Conservation (phyloP, 2,888 invertebrate genomes). For the Aspidiotus rigidus region DNA sequence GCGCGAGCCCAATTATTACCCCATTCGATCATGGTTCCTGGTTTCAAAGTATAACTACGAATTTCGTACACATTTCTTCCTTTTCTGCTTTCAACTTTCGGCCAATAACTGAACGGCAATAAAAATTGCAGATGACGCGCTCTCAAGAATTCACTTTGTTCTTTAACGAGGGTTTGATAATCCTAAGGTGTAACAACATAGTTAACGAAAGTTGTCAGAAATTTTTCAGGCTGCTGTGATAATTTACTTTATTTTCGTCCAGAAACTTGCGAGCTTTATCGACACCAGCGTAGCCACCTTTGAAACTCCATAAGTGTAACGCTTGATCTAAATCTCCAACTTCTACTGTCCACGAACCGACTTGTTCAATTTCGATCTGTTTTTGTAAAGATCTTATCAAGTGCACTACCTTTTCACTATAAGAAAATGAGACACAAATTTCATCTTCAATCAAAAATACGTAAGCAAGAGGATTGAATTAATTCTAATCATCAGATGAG, state of each 20-base stretch:
- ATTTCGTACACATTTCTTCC: slow-evolving; percentile 85
- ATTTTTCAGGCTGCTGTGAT: neutral
- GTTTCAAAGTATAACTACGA: slow-evolving; percentile 81
- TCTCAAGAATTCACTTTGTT: slow-evolving; percentile 67
- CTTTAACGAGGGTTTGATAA: slow-evolving; percentile 60
- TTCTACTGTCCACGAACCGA: slow-evolving; percentile 92
- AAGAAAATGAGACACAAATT: neutral
- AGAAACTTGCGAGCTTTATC: slow-evolving; percentile 66
- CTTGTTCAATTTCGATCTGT: slow-evolving; percentile 70
- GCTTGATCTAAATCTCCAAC: slow-evolving; percentile 97
- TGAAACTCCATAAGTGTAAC: slow-evolving; percentile 90
- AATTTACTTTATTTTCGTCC: slow-evolving; percentile 55
- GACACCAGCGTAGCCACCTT: slow-evolving; percentile 81
- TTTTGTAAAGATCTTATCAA: slow-evolving; percentile 63
- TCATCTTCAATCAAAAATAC: neutral
- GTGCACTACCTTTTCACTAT: slow-evolving; percentile 67
- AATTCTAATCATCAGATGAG: neutral
- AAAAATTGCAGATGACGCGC: slow-evolving; percentile 87
- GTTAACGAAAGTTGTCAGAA: slow-evolving; percentile 14
- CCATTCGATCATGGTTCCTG: slow-evolving; percentile 99
- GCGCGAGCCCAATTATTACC: slow-evolving; percentile 98
- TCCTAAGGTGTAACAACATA: slow-evolving; percentile 50
- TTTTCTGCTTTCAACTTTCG: slow-evolving; percentile 61
- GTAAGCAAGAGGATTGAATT: neutral
- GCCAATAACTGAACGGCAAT: slow-evolving; percentile 96